Conservation (phyloP, 2,113 vertebrate genomes). For the Mola mola region DNA sequence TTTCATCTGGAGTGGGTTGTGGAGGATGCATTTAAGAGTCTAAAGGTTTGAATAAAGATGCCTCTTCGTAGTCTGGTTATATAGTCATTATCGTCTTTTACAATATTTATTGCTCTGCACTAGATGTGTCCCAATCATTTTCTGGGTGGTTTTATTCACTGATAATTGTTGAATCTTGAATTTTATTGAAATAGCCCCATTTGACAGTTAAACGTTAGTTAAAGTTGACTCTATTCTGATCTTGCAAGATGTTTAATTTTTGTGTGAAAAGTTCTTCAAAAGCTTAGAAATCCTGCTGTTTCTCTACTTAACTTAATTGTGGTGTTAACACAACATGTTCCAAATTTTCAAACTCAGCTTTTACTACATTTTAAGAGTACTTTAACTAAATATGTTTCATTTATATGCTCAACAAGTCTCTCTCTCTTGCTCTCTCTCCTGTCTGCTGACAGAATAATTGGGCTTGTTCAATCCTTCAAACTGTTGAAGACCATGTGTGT, state of each 20-base stretch:
- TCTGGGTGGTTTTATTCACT: not conserved
- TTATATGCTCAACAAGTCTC: no score
- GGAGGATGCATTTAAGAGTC: no score
- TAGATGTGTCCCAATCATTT: no score
- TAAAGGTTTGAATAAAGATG: no score
- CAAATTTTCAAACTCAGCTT: slow-evolving; percentile 25
- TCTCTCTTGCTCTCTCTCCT: not conserved
- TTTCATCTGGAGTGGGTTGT: no score
- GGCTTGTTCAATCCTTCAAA: slow-evolving; percentile 16
- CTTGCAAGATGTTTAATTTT: no score
- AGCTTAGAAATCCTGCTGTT: not conserved
- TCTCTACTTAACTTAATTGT: slow-evolving; percentile 15
- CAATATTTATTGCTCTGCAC: no score
- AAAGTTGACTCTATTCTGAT: slow-evolving; percentile 1
- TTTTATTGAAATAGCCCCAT: no score
- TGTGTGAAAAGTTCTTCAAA: not conserved
- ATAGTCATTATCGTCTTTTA: no score
- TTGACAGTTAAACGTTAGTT: not conserved
- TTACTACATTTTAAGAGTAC: slow-evolving; percentile 42
- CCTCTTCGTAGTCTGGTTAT: no score
- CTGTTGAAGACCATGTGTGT: not conserved
- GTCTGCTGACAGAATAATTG: slow-evolving; percentile 2
- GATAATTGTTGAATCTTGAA: not conserved
- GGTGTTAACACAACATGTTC: slow-evolving; percentile 23
- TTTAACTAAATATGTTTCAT: slow-evolving; percentile 43